phyloP scores from a whole-genome alignment of 2,888 invertebrate genomes.

The Tenthredo amoena region DNA sequence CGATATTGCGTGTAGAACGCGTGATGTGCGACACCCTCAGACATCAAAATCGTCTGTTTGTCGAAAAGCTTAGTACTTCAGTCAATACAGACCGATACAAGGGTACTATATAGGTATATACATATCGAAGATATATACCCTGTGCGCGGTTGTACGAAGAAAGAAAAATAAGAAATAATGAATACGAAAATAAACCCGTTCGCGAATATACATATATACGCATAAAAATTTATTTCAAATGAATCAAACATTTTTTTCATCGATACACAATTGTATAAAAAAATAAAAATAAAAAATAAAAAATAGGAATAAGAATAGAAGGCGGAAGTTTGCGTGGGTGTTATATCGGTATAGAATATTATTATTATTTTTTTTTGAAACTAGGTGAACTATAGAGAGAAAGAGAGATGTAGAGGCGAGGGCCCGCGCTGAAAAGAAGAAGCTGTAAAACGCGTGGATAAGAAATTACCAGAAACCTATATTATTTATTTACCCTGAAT shows the following conservation, averaged over 20 bases:
- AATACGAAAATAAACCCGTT: too few species aligned
- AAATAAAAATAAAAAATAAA: too few species aligned
- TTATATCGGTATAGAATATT: background rate
- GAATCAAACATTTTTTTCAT: too few species aligned
- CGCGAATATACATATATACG: too few species aligned
- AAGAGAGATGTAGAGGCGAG: too few species aligned
- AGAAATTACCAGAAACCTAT: constrained; percentile 6
- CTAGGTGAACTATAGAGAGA: background rate
- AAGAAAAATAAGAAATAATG: background rate
- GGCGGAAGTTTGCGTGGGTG: background rate
- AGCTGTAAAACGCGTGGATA: constrained; percentile 9
- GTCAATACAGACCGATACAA: constrained; percentile 67
- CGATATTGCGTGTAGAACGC: constrained; percentile 66
- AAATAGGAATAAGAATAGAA: too few species aligned
- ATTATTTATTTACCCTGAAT: constrained; percentile 49
- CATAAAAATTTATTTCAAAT: background rate
- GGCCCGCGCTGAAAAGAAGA: background rate
- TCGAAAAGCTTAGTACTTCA: constrained; percentile 67
- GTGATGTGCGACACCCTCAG: constrained; percentile 59
- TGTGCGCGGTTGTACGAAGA: background rate
- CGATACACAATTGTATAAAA: too few species aligned
- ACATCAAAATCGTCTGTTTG: constrained; percentile 66
- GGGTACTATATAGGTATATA: background rate
- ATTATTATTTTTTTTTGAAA: background rate
- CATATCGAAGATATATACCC: background rate